A percentile compares a stretch with the other conserved stretches of the same genome.
These are phyloP conservation scores for Cetonia aurata DNA, from an alignment of 2,888 invertebrate species.

Conservation along the genomic window DNA sequence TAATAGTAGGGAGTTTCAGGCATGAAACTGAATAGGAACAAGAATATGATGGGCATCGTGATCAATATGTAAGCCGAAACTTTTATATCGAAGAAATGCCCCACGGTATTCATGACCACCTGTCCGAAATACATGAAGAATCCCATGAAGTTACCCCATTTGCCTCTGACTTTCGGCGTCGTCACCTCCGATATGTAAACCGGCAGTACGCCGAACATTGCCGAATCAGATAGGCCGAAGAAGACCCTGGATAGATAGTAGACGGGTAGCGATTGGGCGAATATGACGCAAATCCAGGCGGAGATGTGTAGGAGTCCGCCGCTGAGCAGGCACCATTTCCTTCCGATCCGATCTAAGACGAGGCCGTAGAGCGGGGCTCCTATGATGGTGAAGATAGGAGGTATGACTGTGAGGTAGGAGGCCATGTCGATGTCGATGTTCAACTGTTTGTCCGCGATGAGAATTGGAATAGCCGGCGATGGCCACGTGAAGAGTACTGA, in stretches of 20 bases:
- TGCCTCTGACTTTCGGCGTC: conserved; percentile 54
- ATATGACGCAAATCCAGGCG: conserved; percentile 51
- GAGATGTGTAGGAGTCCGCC: conserved; percentile 52
- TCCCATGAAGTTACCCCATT: conserved; percentile 49
- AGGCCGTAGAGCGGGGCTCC: conserved; percentile 37
- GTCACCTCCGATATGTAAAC: conserved; percentile 58
- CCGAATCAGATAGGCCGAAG: conserved; percentile 56
- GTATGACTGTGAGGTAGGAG: conserved; percentile 42
- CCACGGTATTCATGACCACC: conserved; percentile 56
- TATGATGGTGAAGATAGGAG: conserved; percentile 34
- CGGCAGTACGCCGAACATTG: conserved; percentile 52
- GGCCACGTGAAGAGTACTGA: conserved; percentile 51
- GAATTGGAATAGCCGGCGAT: conserved; percentile 51
- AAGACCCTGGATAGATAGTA: conserved; percentile 54
- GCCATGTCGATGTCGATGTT: conserved; percentile 45
- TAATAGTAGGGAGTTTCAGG: conserved; percentile 70
- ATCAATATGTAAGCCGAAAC: conserved; percentile 45
- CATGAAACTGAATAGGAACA: conserved; percentile 63
- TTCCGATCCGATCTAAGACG: conserved; percentile 46
- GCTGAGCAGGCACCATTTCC: conserved; percentile 49
- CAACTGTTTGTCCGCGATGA: conserved; percentile 44
- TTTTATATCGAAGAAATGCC: conserved; percentile 51
- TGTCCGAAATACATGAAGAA: conserved; percentile 49
- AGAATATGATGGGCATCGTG: conserved; percentile 45
- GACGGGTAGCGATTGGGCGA: conserved; percentile 51